Conservation (phyloP, 1,140 invertebrate genomes). For the Condylostylus longicornis region DNA sequence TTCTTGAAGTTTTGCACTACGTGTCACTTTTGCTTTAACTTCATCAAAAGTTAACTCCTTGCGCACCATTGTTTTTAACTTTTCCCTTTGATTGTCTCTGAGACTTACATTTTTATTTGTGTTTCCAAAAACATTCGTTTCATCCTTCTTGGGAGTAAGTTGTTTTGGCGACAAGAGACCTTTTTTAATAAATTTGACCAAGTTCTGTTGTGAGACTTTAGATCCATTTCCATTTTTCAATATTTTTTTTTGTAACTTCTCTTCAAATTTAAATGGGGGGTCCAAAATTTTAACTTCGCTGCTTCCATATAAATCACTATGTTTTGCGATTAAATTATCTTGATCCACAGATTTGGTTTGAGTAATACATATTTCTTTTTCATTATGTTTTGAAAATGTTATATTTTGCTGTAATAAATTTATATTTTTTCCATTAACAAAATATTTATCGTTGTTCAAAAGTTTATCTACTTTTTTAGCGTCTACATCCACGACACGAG, state of each 20-base stretch:
- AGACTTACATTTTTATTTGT: too few species aligned
- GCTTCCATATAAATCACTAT: too few species aligned
- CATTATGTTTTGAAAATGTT: too few species aligned
- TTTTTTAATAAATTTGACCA: constrained; percentile 28
- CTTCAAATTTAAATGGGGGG: not conserved
- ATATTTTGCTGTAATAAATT: too few species aligned
- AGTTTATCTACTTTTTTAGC: too few species aligned
- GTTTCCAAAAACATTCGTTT: constrained; percentile 6
- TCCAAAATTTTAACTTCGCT: too few species aligned
- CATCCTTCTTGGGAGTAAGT: constrained; percentile 8
- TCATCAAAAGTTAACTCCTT: constrained; percentile 48
- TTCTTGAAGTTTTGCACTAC: constrained; percentile 48
- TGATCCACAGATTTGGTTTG: too few species aligned
- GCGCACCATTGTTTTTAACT: constrained; percentile 30
- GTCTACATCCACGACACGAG: too few species aligned
- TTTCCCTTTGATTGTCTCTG: constrained; percentile 30
- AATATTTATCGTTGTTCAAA: too few species aligned
- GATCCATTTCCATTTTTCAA: not conserved
- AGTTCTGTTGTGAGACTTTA: constrained; percentile 19
- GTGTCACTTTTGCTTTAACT: constrained; percentile 45
- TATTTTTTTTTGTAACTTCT: not conserved
- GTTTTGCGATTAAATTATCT: too few species aligned
- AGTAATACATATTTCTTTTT: too few species aligned
- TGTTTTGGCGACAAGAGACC: constrained; percentile 20
- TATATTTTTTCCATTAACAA: too few species aligned